Percentiles rank a stretch among this genome's conserved stretches.
Conservation (phyloP, 1,140 invertebrate species). For the Bombus sylvicola region DNA sequence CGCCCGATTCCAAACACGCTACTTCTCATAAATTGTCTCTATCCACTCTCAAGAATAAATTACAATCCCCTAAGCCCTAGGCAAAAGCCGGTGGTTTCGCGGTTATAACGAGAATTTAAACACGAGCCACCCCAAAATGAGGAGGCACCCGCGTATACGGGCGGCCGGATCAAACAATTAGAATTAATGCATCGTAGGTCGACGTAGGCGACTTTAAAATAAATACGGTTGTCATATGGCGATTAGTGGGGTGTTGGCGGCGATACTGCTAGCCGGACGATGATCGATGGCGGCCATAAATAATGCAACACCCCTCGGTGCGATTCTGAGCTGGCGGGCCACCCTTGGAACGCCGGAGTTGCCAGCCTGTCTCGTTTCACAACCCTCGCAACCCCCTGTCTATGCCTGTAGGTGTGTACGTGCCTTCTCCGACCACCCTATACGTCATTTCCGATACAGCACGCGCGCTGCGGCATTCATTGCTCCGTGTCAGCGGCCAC, state of each 20-base stretch:
- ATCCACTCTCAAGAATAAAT: slow-evolving; percentile 16
- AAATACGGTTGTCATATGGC: slow-evolving; percentile 81
- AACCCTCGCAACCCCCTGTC: slow-evolving; percentile 28
- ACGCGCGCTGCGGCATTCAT: slow-evolving; percentile 72
- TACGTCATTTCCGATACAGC: slow-evolving; percentile 74
- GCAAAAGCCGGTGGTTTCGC: not conserved
- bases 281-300: slow-evolving; percentile 82
- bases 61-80: not conserved
- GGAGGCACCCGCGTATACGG: slow-evolving; percentile 10
- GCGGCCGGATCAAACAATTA: slow-evolving; percentile 70
- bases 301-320: slow-evolving; percentile 79
- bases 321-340: slow-evolving; percentile 69
- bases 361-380: slow-evolving; percentile 37
- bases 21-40: not conserved
- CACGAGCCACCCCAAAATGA: not conserved
- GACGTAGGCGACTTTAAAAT: slow-evolving; percentile 76
- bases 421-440: slow-evolving; percentile 45
- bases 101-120: slow-evolving; percentile 33
- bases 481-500: slow-evolving; percentile 72
- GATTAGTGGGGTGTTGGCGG: slow-evolving; percentile 79
- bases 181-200: slow-evolving; percentile 77
- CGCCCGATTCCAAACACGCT: not conserved
- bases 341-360: slow-evolving; percentile 75
- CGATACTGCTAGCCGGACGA: slow-evolving; percentile 72
- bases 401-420: not conserved